Evolutionary conservation across 2,888 invertebrate genomes (phyloP).

Genomic region (Eugnorisma glareosa): DNA sequence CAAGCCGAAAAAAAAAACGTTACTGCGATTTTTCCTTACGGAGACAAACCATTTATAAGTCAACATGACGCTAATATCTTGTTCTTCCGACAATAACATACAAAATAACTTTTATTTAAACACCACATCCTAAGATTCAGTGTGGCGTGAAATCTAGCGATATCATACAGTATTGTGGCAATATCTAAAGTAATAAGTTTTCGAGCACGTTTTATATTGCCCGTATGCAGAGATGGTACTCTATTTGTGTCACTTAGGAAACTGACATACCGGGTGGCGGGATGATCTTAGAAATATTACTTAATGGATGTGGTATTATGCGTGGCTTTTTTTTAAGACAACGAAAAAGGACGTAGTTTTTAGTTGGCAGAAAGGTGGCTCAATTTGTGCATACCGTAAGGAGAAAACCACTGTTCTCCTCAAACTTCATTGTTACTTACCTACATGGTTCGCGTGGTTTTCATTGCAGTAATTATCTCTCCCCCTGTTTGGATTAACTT

Average conservation of each 20-base stretch:
- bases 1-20: not conserved
- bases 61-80: constrained; percentile 9
- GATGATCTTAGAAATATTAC: constrained; percentile 22
- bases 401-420: no score
- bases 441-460: not conserved
- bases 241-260: constrained; percentile 88
- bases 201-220: constrained; percentile 89
- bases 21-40: not conserved
- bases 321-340: no score
- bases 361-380: not conserved
- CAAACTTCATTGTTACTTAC: not conserved
- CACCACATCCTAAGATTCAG: constrained; percentile 26
- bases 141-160: constrained; percentile 62
- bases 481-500: not conserved
- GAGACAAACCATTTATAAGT: not conserved
- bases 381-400: not conserved
- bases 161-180: constrained; percentile 68
- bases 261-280: constrained; percentile 65
- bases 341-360: not conserved
- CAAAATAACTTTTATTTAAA: constrained; percentile 27
- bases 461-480: not conserved
- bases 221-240: constrained; percentile 83
- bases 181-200: constrained; percentile 80
- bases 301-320: constrained; percentile 49
- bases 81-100: not conserved